Evolutionary conservation across 1,140 invertebrate genomes (phyloP).

Genomic region (Danaus plexippus): DNA sequence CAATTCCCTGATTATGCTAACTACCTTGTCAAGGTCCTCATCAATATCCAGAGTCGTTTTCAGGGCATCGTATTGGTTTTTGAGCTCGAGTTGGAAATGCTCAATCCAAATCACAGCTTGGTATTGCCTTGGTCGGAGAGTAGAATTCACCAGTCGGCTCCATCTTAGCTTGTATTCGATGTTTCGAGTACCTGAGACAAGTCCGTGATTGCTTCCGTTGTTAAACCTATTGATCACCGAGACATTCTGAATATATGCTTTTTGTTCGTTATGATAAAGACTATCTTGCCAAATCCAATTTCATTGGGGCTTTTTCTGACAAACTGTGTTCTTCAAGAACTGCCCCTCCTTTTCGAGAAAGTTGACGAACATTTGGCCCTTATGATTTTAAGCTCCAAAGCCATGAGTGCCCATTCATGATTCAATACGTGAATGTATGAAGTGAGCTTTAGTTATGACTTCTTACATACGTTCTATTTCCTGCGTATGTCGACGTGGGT

Average conservation of each 20-base stretch:
- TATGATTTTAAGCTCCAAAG: too few relatives aligned
- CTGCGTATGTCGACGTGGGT: too few relatives aligned
- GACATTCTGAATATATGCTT: conserved; percentile 30
- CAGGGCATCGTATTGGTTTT: conserved; percentile 6
- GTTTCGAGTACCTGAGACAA: conserved; percentile 8
- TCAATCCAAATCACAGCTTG: neutral
- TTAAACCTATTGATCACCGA: conserved; percentile 30
- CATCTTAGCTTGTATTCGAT: neutral
- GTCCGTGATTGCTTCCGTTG: conserved; percentile 23
- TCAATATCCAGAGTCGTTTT: conserved; percentile 6
- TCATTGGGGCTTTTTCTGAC: conserved; percentile 20
- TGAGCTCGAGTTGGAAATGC: conserved; percentile 7
- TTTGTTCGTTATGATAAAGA: conserved; percentile 28
- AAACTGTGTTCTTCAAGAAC: conserved; percentile 3
- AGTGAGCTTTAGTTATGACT: too few relatives aligned
- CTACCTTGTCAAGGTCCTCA: neutral
- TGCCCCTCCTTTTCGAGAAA: neutral
- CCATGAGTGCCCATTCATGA: too few relatives aligned
- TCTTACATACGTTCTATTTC: too few relatives aligned
- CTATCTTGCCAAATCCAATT: conserved; percentile 30
- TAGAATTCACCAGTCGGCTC: conserved; percentile 2
- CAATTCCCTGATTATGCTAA: neutral
- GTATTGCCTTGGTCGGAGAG: neutral
- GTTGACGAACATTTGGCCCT: too few relatives aligned
- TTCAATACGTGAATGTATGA: too few relatives aligned